Evolutionary conservation across 2,888 invertebrate genomes (phyloP).

Genomic region (Drosophila melanosoma): DNA sequence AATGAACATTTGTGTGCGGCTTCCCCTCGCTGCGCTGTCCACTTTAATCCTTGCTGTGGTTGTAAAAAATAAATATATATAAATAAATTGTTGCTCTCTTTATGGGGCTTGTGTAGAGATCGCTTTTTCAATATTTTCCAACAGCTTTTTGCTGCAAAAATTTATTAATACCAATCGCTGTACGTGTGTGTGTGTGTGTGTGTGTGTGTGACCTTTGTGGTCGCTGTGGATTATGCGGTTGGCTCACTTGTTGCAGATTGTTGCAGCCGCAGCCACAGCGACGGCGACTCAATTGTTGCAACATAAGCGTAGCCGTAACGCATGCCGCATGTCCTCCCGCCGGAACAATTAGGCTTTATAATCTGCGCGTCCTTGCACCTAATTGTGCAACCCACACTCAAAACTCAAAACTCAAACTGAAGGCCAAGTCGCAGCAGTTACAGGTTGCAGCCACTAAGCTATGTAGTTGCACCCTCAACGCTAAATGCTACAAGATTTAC

Average conservation of each 20-base stretch:
- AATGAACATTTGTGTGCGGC: slow-evolving; percentile 43
- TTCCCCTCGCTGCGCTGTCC: neutral
- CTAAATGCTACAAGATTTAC: slow-evolving; percentile 41
- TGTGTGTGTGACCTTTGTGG: slow-evolving; percentile 72
- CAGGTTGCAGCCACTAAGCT: neutral
- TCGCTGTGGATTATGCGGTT: slow-evolving; percentile 71
- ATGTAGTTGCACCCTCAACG: slow-evolving; percentile 1
- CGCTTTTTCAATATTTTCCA: slow-evolving; percentile 77
- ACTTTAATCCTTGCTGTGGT: slow-evolving; percentile 20
- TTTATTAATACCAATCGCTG: slow-evolving; percentile 70
- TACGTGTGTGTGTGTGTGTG: slow-evolving; percentile 16
- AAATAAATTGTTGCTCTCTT: slow-evolving; percentile 40
- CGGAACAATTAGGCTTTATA: slow-evolving; percentile 41
- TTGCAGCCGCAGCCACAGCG: slow-evolving; percentile 29
- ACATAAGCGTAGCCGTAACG: slow-evolving; percentile 13
- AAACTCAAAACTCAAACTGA: neutral
- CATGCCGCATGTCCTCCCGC: neutral
- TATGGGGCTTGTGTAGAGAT: slow-evolving; percentile 73
- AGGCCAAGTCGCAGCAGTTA: neutral
- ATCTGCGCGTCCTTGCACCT: slow-evolving; percentile 46
- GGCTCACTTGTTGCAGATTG: slow-evolving; percentile 69
- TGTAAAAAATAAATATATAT: slow-evolving; percentile 7
- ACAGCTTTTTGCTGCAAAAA: slow-evolving; percentile 70
- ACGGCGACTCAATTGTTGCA: slow-evolving; percentile 43
- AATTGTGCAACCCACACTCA: slow-evolving; percentile 34